Percentiles rank a stretch among this genome's conserved stretches.
Evolutionary conservation across 2,888 invertebrate genomes (phyloP).

Genomic region (Mallateleia sp.): DNA sequence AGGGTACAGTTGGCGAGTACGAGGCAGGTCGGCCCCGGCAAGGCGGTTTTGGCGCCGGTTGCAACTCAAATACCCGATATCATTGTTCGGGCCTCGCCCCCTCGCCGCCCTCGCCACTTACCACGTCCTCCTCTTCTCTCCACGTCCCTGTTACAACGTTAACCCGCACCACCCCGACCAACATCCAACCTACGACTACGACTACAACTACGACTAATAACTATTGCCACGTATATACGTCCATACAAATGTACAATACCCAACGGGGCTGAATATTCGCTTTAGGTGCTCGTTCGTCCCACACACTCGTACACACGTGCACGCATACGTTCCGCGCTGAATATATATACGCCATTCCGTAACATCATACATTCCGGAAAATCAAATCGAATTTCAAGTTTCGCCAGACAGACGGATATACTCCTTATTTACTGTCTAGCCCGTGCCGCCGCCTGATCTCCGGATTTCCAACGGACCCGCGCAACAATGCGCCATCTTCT

Average conservation of each 20-base stretch:
- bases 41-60: conserved; percentile 89
- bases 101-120: conserved; percentile 79
- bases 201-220: conserved; percentile 85
- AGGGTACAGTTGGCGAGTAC: too few species aligned
- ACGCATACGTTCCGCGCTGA: conserved; percentile 56
- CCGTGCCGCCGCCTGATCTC: not conserved
- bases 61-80: conserved; percentile 90
- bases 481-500: conserved; percentile 33
- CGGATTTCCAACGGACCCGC: conserved; percentile 5
- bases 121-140: conserved; percentile 68
- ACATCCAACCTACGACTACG: conserved; percentile 79
- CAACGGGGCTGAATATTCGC: conserved; percentile 76
- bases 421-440: conserved; percentile 58
- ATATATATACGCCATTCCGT: conserved; percentile 42
- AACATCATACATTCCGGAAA: conserved; percentile 51
- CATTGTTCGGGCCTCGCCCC: conserved; percentile 87
- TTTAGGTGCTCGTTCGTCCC: conserved; percentile 71
- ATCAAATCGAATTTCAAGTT: conserved; percentile 71
- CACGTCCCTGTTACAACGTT: conserved; percentile 70
- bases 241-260: conserved; percentile 75
- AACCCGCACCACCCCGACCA: conserved; percentile 70
- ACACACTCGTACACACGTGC: conserved; percentile 67
- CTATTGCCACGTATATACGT: conserved; percentile 80
- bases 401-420: conserved; percentile 46
- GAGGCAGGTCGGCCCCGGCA: conserved; percentile 82